These are phyloP conservation scores for Babylonia areolata DNA, from an alignment of 1,140 invertebrate species.

Conservation along the genomic window DNA sequence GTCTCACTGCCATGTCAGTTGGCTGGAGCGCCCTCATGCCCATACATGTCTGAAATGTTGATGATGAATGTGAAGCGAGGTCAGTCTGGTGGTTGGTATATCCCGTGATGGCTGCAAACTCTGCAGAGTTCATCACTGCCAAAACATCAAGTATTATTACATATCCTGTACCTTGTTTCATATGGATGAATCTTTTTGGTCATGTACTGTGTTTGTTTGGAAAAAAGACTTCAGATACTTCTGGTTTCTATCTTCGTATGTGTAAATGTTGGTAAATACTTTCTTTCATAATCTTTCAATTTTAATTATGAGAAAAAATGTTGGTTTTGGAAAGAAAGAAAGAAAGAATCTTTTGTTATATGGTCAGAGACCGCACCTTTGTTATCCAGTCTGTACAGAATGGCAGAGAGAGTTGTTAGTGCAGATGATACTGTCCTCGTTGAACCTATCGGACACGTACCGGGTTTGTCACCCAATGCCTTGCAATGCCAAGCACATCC, in stretches of 20 bases:
- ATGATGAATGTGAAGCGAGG: not conserved
- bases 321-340: not conserved
- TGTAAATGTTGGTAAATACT: not conserved
- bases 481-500: not conserved
- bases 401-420: conserved; percentile 4
- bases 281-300: not conserved
- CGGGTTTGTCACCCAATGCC: not conserved
- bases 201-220: not conserved
- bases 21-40: no score
- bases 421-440: not conserved
- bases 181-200: not conserved
- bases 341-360: not conserved
- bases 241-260: not conserved
- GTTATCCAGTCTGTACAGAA: not conserved
- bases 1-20: no score
- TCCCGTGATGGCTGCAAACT: no score
- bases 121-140: not conserved
- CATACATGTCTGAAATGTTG: not conserved
- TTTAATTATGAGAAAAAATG: not conserved
- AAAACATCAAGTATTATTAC: not conserved
- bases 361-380: conserved; percentile 11
- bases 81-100: not conserved
- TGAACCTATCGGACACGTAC: conserved; percentile 11
- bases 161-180: not conserved
- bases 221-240: not conserved